Base-by-base conservation (phyloP, 2,797 vertebrate genomes). In the Manis pentadactyla region DNA sequence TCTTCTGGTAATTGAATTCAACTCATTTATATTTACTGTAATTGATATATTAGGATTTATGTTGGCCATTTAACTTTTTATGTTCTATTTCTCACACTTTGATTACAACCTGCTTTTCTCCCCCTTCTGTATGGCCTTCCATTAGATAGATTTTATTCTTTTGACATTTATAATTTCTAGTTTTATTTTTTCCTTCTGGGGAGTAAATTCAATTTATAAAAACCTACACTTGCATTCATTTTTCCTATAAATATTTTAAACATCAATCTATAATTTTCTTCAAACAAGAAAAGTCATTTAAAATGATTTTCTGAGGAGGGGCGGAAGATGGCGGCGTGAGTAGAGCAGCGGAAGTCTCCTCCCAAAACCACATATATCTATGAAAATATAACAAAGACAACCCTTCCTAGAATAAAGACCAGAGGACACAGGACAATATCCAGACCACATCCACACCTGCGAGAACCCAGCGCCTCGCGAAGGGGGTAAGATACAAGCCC, bases 201-300 rank as follows among this genome's bases (percentile, higher is more conserved):
- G 31, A 10, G 64, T 90, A 94, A 73, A 83, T 84, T 9, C 6
- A 74, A 85, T 49, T 84, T n/a, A 77, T 34, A 71, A 83, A 83
- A 42, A 37, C n/a, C 11, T 66, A 59, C 0, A 0, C 23, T 74
- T 61, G 61, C 29, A 63, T 61, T 88, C 2, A 83, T 69, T 95
- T 92, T 77, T 66, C 23, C 53, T 75, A 42, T 25, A n/a, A 68
- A 23, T 87, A 82, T 61, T 74, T 96, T 59, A 94, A 83, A 59
- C 4, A 73, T 42, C 49, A 73, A 18, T 84, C 5, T 91, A 15
- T 46, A 88, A 39, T 75, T 15, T 37, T 42, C 53, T 42, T 59
- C 66, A 95, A 69, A 78, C 2, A 95, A 82, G 53, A 88, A 77
- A 78, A 88, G 31, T 27, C 69, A 57, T n/a, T 23, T 77, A 83